Base-by-base conservation (phyloP, 2,888 invertebrate species). In the Conistra vaccinii region DNA sequence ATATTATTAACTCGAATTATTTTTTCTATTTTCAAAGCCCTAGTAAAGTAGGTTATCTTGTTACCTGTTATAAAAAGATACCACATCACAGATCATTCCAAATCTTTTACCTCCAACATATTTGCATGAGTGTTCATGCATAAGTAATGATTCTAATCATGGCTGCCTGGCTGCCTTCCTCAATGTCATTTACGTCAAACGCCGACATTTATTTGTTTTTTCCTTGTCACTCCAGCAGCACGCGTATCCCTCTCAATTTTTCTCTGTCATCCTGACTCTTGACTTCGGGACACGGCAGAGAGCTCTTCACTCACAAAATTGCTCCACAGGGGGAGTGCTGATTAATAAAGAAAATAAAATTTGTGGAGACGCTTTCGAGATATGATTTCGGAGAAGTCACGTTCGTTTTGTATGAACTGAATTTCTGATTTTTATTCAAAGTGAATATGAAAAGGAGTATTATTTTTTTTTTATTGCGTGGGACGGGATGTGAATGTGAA, bases 281-380 rank as follows among this genome's bases (percentile, higher is more conserved):
- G 94, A 95, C 94, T 94, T 90, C 87, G 85, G 84, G 86, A 89
- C 87, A 84, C 87, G 90, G 89, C 90, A 85, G 90, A 94, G 94
- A 90, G 93, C 92, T 91, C 93, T 94, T 91, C 90, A 90, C 92
- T 87, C 81, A 89, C 90, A 90, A 92, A 94, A 94, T 93, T 92
- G 92, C 90, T 88, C 91, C 89, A 88, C 87, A 86, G 93, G 93
- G 94, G 93, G 93, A 91, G 92, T 88, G 91, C 91, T 93, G 94
- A 95, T 95, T 95, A 95, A 94, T 94, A 95, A 93, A 94, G 91
- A 92, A 94, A 94, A 93, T 93, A 94, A 93, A 93, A 94, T 92
- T 91, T 88, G 89, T 87, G 85, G 89, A 83, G 83, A 89, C 86
- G 81, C 87, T 80, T 81, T 81, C 84, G 83, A 89, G 88, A 86